These are phyloP conservation scores for Thunnus maccoyii DNA, from an alignment of 2,113 vertebrate species.

Conservation along the genomic window DNA sequence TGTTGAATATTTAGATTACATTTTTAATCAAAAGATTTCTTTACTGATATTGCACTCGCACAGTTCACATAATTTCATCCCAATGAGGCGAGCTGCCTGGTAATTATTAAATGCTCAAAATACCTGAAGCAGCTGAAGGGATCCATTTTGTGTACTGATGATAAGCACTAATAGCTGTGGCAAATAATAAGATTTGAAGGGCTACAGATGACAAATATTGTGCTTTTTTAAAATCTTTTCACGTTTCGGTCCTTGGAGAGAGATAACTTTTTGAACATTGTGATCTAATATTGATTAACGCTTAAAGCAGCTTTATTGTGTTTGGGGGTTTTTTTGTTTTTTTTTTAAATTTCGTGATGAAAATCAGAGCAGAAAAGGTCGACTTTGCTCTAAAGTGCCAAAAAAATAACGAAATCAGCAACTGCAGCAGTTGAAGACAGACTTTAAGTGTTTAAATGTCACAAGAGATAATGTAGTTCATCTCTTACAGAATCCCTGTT, in stretches of 20 bases:
- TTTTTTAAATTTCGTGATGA: background rate
- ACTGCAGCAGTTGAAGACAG: background rate
- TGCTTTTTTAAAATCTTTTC: conserved; percentile 21
- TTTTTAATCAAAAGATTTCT: conserved; percentile 31
- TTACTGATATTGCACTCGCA: too few relatives aligned
- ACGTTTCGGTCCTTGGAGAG: conserved; percentile 30
- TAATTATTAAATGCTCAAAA: conserved; percentile 50
- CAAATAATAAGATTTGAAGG: conserved; percentile 75
- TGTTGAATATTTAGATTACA: conserved; percentile 3
- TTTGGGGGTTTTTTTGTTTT: background rate
- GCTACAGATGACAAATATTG: conserved; percentile 31
- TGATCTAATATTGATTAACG: conserved; percentile 46
- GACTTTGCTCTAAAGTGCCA: conserved; percentile 1
- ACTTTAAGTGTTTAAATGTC: conserved; percentile 45
- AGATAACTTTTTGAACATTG: conserved; percentile 22
- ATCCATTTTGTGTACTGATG: background rate
- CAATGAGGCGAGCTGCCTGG: background rate
- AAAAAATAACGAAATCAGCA: conserved; percentile 13
- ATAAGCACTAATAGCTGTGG: conserved; percentile 32
- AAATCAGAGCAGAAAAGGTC: conserved; percentile 9
- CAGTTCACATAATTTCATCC: conserved; percentile 6
- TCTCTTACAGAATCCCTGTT: conserved; percentile 38
- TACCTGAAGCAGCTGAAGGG: conserved; percentile 39
- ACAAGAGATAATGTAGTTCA: conserved; percentile 47
- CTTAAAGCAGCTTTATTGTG: conserved; percentile 22